Conservation (phyloP, 2,113 vertebrate genomes). For the Saiga tatarica region DNA sequence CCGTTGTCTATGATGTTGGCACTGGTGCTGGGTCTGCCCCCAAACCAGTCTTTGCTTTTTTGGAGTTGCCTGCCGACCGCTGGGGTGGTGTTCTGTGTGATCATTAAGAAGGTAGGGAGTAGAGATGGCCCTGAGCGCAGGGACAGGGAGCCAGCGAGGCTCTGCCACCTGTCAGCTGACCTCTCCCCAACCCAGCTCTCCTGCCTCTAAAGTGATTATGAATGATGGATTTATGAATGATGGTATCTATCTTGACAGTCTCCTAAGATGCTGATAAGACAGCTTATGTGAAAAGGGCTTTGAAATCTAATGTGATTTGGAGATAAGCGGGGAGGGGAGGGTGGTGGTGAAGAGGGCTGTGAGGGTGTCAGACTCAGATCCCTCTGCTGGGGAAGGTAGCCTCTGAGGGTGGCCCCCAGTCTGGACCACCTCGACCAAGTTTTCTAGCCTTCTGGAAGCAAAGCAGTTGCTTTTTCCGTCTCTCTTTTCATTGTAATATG, state of each 20-base stretch:
- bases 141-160: not conserved
- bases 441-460: not conserved
- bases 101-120: not conserved
- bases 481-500: not conserved
- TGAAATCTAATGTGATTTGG: not conserved
- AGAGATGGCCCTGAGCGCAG: rapidly evolving
- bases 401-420: not conserved
- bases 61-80: not conserved
- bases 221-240: not conserved
- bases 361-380: not conserved
- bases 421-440: not conserved
- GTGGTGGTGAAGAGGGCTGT: not conserved
- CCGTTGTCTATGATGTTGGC: not conserved
- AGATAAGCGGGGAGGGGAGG: not conserved
- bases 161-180: not conserved
- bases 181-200: not conserved
- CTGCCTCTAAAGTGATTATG: not conserved
- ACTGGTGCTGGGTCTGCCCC: not conserved
- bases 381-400: not conserved
- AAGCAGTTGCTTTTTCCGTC: not conserved
- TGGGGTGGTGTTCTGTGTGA: not conserved
- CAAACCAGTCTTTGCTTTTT: not conserved
- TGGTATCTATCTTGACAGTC: not conserved
- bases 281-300: not conserved
- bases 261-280: not conserved